These are phyloP conservation scores for Catharus bicknelli DNA, from an alignment of 2,113 vertebrate genomes.

Conservation along the genomic window DNA sequence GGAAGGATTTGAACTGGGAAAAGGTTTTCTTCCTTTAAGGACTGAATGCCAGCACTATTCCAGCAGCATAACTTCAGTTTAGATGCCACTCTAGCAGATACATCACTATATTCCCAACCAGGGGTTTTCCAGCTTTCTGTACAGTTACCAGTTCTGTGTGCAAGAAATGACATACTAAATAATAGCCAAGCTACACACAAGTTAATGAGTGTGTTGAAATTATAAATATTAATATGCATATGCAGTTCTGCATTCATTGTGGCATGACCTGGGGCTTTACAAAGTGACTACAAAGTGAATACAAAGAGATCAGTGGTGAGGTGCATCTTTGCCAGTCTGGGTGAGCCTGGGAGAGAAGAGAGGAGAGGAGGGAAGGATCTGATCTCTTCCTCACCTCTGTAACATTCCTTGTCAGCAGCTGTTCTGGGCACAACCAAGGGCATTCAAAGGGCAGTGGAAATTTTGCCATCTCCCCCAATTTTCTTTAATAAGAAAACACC, in stretches of 20 bases:
- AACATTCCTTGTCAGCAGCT: background rate
- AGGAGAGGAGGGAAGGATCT: background rate
- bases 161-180: background rate
- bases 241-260: background rate
- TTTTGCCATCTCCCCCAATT: background rate
- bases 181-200: accelerated
- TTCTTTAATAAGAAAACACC: background rate
- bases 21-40: background rate
- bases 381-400: background rate
- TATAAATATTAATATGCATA: accelerated
- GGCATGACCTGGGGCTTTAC: background rate
- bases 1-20: background rate
- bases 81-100: too few species aligned
- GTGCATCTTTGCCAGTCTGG: background rate
- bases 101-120: accelerated
- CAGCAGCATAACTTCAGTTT: background rate
- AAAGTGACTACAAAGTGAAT: background rate
- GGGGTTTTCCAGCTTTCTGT: background rate
- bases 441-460: background rate
- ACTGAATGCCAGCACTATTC: background rate
- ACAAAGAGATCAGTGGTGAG: background rate
- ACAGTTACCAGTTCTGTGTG: background rate
- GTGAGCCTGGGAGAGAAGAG: background rate
- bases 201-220: background rate
- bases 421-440: background rate